phyloP scores from a whole-genome alignment of 2,888 invertebrate species.

The Drosophila conformis region DNA sequence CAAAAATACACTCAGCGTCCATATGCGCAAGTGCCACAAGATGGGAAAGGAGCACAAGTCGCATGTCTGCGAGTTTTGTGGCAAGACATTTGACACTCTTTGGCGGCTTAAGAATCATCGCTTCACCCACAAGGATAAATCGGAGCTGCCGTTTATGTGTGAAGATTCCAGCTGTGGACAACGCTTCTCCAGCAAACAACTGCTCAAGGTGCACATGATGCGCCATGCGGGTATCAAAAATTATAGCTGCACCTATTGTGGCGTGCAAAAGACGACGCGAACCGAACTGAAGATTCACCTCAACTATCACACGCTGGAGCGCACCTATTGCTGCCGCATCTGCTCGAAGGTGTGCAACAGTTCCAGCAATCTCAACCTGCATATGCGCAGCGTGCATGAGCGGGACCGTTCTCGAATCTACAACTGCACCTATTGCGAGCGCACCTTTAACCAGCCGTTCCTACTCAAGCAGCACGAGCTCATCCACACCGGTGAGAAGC shows the following conservation, averaged over 20 bases:
- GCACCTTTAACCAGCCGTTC: slow-evolving; percentile 77
- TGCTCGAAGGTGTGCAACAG: slow-evolving; percentile 81
- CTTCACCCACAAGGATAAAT: slow-evolving; percentile 75
- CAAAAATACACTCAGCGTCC: slow-evolving; percentile 51
- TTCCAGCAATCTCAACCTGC: slow-evolving; percentile 78
- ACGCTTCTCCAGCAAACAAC: slow-evolving; percentile 75
- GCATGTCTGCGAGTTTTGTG: slow-evolving; percentile 51
- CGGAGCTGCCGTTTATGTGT: slow-evolving; percentile 75
- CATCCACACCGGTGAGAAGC: slow-evolving; percentile 83
- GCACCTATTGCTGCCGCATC: slow-evolving; percentile 77
- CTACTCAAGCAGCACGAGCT: slow-evolving; percentile 83
- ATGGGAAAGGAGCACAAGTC: slow-evolving; percentile 56
- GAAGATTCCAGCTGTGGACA: slow-evolving; percentile 65
- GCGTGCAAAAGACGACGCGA: slow-evolving; percentile 81
- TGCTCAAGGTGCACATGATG: slow-evolving; percentile 81
- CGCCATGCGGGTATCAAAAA: slow-evolving; percentile 83
- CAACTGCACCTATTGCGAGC: slow-evolving; percentile 77
- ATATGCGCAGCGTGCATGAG: slow-evolving; percentile 81
- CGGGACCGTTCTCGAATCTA: slow-evolving; percentile 74
- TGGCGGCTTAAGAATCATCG: slow-evolving; percentile 75
- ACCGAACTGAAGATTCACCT: slow-evolving; percentile 82
- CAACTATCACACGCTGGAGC: slow-evolving; percentile 82
- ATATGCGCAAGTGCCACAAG: slow-evolving; percentile 57
- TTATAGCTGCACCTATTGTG: slow-evolving; percentile 81
- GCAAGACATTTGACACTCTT: slow-evolving; percentile 55